These are phyloP conservation scores for Ceryle rudis DNA, from an alignment of 2,797 vertebrate genomes.

Conservation along the genomic window DNA sequence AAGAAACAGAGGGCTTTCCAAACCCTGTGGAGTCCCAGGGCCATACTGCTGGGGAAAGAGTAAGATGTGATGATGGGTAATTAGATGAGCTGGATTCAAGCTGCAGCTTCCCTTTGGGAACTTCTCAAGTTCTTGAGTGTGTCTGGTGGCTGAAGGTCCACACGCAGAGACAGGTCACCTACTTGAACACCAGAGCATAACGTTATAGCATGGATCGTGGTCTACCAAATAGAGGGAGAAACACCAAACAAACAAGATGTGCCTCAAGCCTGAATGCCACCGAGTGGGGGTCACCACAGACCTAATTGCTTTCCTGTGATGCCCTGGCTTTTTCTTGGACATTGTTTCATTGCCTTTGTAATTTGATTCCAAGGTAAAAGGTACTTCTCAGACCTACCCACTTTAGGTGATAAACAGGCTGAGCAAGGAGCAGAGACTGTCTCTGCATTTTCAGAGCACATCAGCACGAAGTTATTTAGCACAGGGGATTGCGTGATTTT, in stretches of 20 bases:
- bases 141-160: not conserved
- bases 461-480: conserved; percentile 12
- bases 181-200: not conserved
- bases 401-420: not conserved
- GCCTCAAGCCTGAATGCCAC: not conserved
- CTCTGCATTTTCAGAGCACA: conserved; percentile 2
- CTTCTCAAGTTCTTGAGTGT: not conserved
- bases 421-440: not conserved
- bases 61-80: not conserved
- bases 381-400: not conserved
- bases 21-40: not conserved
- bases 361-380: not conserved
- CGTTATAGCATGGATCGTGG: not conserved
- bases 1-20: not conserved
- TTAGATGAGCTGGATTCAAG: not conserved
- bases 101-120: not conserved
- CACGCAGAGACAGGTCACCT: not conserved
- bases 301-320: not conserved
- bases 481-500: not conserved
- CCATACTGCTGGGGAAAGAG: not conserved
- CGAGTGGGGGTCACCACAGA: not conserved
- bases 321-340: not conserved
- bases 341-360: not conserved
- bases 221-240: not conserved
- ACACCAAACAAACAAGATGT: not conserved